phyloP scores from a whole-genome alignment of 2,113 vertebrate genomes.

The Ailurus styani region DNA sequence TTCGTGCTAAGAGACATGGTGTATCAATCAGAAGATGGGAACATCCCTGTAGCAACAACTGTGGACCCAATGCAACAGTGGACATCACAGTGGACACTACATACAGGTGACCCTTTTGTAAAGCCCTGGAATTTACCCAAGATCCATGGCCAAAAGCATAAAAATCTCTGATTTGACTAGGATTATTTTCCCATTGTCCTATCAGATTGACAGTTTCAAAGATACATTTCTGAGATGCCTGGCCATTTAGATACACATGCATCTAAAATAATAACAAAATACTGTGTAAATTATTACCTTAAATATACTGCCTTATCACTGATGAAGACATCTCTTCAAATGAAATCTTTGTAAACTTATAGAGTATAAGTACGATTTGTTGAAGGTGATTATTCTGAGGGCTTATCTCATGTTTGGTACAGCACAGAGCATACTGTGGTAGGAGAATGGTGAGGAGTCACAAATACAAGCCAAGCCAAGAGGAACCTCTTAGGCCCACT shows the following conservation, averaged over 20 bases:
- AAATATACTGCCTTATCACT: background rate
- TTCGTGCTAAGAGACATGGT: background rate
- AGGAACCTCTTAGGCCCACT: rapidly evolving
- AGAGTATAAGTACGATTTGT: background rate
- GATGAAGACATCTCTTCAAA: background rate
- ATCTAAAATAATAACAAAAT: too few species aligned
- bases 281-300: background rate
- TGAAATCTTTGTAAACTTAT: background rate
- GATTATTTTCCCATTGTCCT: background rate
- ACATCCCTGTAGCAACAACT: background rate
- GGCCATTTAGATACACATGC: background rate
- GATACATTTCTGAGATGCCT: background rate
- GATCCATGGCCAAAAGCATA: background rate
- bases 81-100: background rate
- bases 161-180: background rate
- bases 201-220: background rate
- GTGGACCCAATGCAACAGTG: background rate
- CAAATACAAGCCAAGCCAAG: rapidly evolving
- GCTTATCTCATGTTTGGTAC: background rate
- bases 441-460: too few species aligned
- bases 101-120: background rate
- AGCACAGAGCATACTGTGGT: rapidly evolving
- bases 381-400: background rate
- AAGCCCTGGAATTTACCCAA: background rate
- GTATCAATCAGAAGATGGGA: background rate